Conservation (phyloP, 2,797 vertebrate species). For the Bradypodion ventrale region DNA sequence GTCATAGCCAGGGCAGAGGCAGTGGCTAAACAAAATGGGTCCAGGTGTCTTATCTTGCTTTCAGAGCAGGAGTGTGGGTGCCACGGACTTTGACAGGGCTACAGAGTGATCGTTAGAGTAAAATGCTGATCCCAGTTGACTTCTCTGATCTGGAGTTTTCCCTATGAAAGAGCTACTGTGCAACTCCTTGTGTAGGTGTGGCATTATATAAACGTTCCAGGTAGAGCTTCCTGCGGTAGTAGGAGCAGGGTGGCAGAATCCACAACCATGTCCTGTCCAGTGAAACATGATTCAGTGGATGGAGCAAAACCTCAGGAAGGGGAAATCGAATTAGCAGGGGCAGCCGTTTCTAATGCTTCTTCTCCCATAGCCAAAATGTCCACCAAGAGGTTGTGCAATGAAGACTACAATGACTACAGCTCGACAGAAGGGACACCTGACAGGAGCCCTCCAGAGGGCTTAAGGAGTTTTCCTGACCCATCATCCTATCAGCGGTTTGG, state of each 20-base stretch:
- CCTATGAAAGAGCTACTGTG: slow-evolving; percentile 31
- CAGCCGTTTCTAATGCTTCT: slow-evolving; percentile 31
- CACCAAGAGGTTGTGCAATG: slow-evolving; percentile 73
- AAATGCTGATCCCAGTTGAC: slow-evolving; percentile 5
- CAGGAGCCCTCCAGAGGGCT: slow-evolving; percentile 62
- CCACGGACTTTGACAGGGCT: slow-evolving; percentile 16
- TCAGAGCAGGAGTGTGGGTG: neutral
- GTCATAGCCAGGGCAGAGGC: neutral
- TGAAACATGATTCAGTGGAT: neutral
- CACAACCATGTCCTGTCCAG: slow-evolving; percentile 49
- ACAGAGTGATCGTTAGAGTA: slow-evolving; percentile 9
- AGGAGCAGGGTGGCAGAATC: fast-evolving
- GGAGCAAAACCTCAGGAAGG: neutral
- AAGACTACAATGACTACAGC: slow-evolving; percentile 80
- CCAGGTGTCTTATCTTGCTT: slow-evolving; percentile 16
- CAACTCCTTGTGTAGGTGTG: slow-evolving; percentile 22
- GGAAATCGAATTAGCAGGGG: slow-evolving; percentile 35
- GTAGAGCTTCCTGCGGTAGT: slow-evolving; percentile 15
- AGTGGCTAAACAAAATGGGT: fast-evolving
- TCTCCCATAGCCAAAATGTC: slow-evolving; percentile 76
- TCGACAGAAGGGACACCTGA: slow-evolving; percentile 75
- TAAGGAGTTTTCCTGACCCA: slow-evolving; percentile 54
- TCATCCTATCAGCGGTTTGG: slow-evolving; percentile 76
- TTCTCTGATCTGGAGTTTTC: slow-evolving; percentile 3
- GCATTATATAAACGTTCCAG: slow-evolving; percentile 52